Evolutionary conservation across 1,140 invertebrate species (phyloP), one percentile per base, ranked within the genome.

Genomic region (Cepaea nemoralis): DNA sequence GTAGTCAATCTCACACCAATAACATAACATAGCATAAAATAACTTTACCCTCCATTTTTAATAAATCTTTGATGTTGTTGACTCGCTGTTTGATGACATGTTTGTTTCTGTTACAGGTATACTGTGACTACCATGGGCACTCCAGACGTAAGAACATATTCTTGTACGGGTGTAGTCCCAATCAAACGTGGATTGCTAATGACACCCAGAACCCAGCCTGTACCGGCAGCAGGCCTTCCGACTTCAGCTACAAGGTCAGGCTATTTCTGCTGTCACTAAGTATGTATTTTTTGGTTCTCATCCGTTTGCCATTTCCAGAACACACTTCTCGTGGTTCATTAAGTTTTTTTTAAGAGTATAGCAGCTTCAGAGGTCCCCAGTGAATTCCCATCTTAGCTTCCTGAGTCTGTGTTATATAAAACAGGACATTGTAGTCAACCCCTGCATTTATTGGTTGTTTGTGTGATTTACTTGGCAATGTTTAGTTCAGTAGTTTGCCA

Each of bases 51-150:
- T n/a, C n/a, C n/a, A n/a, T n/a, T n/a, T n/a, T n/a, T n/a, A n/a
- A n/a, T n/a, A n/a, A n/a, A n/a, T n/a, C n/a, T n/a, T n/a, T n/a
- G n/a, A n/a, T n/a, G n/a, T n/a, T n/a, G n/a, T n/a, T n/a, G n/a
- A n/a, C n/a, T n/a, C n/a, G n/a, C n/a, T n/a, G n/a, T n/a, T 45
- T 45, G 2, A 5, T 55, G 50, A 55, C 50, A 22, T 55, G 5
- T 55, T 55, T 45, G 42, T 45, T 45, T 45, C 22, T 55, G n/a
- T 55, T 3, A 55, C 50, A 96, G 81, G 95, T 98, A 92, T 98
- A 96, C 89, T 97, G 97, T 91, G 96, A 97, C 92, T 95, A 95
- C 87, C 96, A 97, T 91, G 96, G 96, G 2, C 96, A 97, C 90
- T 97, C 96, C 33, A 92, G 96, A 48, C 93, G 94, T 89, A 96